A percentile compares a stretch with the other conserved stretches of the same genome.
These are phyloP conservation scores for Drosophila willistoni DNA, from an alignment of 1,140 invertebrate species.

Conservation along the genomic window DNA sequence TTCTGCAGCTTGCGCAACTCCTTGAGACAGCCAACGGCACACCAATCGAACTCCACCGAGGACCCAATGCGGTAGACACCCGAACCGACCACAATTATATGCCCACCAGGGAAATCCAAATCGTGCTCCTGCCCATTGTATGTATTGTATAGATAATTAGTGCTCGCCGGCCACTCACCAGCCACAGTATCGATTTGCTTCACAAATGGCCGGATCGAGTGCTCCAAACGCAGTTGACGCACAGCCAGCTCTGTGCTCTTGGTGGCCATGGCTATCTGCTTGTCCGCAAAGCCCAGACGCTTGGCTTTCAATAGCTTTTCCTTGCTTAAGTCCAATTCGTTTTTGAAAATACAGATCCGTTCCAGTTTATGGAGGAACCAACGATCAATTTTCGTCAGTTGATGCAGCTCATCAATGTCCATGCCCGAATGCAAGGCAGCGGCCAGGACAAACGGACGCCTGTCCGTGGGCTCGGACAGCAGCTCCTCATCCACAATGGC, in stretches of 20 bases:
- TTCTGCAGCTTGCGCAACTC: constrained; percentile 93
- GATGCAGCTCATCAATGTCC: constrained; percentile 92
- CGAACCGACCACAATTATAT: constrained; percentile 95
- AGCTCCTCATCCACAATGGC: constrained; percentile 91
- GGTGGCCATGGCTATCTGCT: constrained; percentile 95
- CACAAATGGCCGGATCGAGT: constrained; percentile 92
- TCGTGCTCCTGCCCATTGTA: constrained; percentile 97
- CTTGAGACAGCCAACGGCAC: constrained; percentile 97
- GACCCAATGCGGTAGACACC: constrained; percentile 99
- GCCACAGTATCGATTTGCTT: constrained; percentile 99
- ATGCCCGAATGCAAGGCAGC: constrained; percentile 94
- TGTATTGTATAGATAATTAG: constrained; percentile 99
- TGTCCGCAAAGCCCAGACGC: constrained; percentile 98
- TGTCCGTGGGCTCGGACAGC: constrained; percentile 96
- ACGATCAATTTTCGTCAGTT: constrained; percentile 97
- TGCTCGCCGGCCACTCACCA: constrained; percentile 98
- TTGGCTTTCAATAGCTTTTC: constrained; percentile 92
- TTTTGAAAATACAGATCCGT: constrained; percentile 93
- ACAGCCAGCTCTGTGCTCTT: constrained; percentile 94
- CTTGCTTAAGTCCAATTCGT: constrained; percentile 86
- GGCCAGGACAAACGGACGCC: constrained; percentile 97
- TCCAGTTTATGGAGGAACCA: constrained; percentile 99
- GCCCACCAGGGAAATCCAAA: constrained; percentile 90
- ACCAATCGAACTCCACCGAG: constrained; percentile 99
- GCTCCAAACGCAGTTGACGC: constrained; percentile 88